phyloP scores from a whole-genome alignment of 1,140 invertebrate species.

The Drosophila sechellia region DNA sequence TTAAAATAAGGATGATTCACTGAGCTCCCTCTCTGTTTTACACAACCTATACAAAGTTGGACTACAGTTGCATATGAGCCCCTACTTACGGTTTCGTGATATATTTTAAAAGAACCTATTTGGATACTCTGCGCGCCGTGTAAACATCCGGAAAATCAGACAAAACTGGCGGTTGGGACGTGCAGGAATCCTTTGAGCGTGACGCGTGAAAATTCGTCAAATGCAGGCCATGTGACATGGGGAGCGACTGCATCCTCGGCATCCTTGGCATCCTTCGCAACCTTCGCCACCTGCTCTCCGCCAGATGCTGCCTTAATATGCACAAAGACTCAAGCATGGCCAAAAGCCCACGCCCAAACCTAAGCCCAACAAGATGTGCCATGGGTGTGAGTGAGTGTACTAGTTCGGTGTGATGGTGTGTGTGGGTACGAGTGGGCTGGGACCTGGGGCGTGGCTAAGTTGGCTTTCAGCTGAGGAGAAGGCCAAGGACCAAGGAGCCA shows the following conservation, averaged over 20 bases:
- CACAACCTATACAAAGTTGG: no score
- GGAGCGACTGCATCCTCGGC: neutral
- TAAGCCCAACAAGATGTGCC: constrained; percentile 8
- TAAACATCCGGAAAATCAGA: constrained; percentile 25
- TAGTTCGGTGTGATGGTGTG: no score
- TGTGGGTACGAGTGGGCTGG: neutral
- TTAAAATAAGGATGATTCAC: no score
- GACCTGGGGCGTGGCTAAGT: constrained; percentile 10
- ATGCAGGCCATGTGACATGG: constrained; percentile 55
- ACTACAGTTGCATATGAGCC: no score
- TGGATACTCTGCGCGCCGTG: neutral
- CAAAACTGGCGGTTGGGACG: constrained; percentile 2
- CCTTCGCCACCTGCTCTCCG: constrained; percentile 9
- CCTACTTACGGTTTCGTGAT: no score
- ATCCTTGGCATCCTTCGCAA: neutral
- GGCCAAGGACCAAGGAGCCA: constrained; percentile 4
- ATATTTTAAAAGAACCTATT: neutral
- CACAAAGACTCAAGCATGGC: constrained; percentile 56
- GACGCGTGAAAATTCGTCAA: constrained; percentile 73
- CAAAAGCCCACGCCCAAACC: constrained; percentile 12
- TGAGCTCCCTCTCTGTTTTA: no score
- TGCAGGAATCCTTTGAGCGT: constrained; percentile 50
- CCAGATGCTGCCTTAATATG: constrained; percentile 57
- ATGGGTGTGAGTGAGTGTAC: constrained; percentile 1
- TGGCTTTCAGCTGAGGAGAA: constrained; percentile 30